Evolutionary conservation across 2,888 invertebrate species (phyloP).

Genomic region (Diabrotica balteata): DNA sequence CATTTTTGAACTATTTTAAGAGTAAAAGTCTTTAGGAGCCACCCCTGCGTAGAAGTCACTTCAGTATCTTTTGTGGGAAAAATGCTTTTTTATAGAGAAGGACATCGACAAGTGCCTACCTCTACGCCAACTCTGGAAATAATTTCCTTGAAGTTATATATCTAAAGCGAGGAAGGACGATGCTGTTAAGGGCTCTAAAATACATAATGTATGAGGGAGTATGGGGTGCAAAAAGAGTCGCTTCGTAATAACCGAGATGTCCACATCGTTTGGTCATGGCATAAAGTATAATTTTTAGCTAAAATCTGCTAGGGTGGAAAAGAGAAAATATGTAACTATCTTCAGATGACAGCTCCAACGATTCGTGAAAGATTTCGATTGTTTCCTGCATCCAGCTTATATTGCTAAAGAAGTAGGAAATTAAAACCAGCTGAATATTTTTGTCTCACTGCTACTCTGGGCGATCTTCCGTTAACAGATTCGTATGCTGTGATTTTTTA

Average conservation of each 20-base stretch:
- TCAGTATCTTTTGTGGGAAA: not conserved
- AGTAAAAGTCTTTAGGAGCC: too few species aligned
- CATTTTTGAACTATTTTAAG: too few species aligned
- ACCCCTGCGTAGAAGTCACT: too few species aligned
- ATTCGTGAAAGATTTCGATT: conserved; percentile 37
- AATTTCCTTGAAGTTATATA: conserved; percentile 38
- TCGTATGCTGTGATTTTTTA: too few species aligned
- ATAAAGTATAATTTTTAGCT: conserved; percentile 58
- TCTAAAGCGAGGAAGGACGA: conserved; percentile 29
- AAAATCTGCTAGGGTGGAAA: conserved; percentile 57
- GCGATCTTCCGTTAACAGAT: too few species aligned
- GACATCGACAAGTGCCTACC: conserved; percentile 13
- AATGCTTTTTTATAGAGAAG: conserved; percentile 9
- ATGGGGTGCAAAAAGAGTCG: conserved; percentile 41
- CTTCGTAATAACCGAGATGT: conserved; percentile 53
- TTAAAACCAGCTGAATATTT: too few species aligned
- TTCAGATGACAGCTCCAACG: conserved; percentile 50
- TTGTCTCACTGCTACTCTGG: too few species aligned
- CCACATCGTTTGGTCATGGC: conserved; percentile 53
- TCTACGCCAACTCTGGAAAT: conserved; percentile 26
- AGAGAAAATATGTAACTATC: conserved; percentile 58
- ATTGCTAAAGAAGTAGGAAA: not conserved
- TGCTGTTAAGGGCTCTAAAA: conserved; percentile 39
- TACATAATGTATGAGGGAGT: conserved; percentile 53
- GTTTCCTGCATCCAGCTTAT: not conserved